Base-by-base conservation (phyloP, 2,113 vertebrate species). In the Cryptoleucopteryx plumbea region DNA sequence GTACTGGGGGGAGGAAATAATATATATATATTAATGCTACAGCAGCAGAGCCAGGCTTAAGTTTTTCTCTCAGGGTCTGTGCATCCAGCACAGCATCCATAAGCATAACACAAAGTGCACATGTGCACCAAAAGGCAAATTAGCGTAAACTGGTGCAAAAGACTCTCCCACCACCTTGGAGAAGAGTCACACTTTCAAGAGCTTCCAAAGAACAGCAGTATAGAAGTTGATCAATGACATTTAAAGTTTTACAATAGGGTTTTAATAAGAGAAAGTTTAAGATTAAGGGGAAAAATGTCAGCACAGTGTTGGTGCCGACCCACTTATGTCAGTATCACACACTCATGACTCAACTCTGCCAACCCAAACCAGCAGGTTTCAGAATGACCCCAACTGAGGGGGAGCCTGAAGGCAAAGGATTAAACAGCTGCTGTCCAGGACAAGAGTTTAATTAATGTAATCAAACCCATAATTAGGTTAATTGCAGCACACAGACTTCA, bases 381-480 rank as follows among this genome's bases (percentile, higher is more conserved):
- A 85, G 79, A 73, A 96, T 63, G 56, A 94, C 67, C 62, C 65
- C 80, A 75, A 25, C 32, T 45, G 83, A 92, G 47, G 56, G 80
- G 42, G 56, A 94, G 36, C 66, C 61, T 66, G 63, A 89, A 86
- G 81, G 52, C 85, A 94, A 94, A 91, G 65, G 25, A 97, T 58
- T 80, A 86, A 95, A 89, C 59, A 84, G 75, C 88, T 95, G 58
- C 73, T 93, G 52, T 95, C 81, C 38, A 4, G 93, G 92, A 96
- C 84, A 94, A 80, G 80, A 91, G 85, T 96, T 96, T 97, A 97
- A 97, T 97, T 97, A 96, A 97, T 87, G 94, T 82, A 97, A 98
- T 96, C 73, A 90, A 95, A 96, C 85, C 45, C 80, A 92, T 94
- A 96, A 96, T 96, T 94, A 97, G 84, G 88, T 82, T 97, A 98